These are phyloP conservation scores for Tetragonisca angustula DNA, from an alignment of 2,888 invertebrate species.

Conservation along the genomic window DNA sequence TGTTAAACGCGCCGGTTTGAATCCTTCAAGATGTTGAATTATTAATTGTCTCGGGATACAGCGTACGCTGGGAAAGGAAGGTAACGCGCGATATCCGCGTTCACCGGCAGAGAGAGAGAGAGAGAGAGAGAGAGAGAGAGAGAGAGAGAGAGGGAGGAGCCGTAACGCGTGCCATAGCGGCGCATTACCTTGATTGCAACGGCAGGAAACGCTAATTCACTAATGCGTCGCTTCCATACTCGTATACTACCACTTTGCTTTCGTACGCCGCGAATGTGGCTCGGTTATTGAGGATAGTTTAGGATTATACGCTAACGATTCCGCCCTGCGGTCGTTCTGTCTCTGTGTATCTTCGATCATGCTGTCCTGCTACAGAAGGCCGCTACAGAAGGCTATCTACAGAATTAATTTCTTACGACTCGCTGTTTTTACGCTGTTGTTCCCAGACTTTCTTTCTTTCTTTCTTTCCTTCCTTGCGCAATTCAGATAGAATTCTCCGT, in stretches of 20 bases:
- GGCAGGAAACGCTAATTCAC: constrained; percentile 81
- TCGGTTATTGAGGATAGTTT: constrained; percentile 66
- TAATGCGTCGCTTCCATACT: constrained; percentile 78
- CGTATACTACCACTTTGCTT: constrained; percentile 66
- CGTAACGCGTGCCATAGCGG: constrained; percentile 51
- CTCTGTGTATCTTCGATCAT: constrained; percentile 25
- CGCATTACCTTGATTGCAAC: constrained; percentile 82
- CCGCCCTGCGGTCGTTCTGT: constrained; percentile 35
- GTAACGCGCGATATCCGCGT: constrained; percentile 53
- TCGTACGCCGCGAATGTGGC: constrained; percentile 47
- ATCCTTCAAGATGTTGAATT: constrained; percentile 68
- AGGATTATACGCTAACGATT: constrained; percentile 69
- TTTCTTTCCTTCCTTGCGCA: no score
- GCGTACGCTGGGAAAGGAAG: constrained; percentile 42
- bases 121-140: constrained; percentile 18
- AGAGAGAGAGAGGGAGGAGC: not conserved
- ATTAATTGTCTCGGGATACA: constrained; percentile 70
- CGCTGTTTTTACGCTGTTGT: not conserved
- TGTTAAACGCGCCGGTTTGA: constrained; percentile 35
- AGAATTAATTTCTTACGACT: not conserved
- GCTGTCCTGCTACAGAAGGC: not conserved
- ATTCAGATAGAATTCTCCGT: no score
- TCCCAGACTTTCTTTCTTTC: not conserved
- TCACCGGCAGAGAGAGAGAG: constrained; percentile 1
- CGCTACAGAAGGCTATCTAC: not conserved